A percentile compares a stretch with the other conserved stretches of the same genome.
phyloP scores from a whole-genome alignment of 35 echinoderm and acorn worm species.

The Lytechinus pictus region DNA sequence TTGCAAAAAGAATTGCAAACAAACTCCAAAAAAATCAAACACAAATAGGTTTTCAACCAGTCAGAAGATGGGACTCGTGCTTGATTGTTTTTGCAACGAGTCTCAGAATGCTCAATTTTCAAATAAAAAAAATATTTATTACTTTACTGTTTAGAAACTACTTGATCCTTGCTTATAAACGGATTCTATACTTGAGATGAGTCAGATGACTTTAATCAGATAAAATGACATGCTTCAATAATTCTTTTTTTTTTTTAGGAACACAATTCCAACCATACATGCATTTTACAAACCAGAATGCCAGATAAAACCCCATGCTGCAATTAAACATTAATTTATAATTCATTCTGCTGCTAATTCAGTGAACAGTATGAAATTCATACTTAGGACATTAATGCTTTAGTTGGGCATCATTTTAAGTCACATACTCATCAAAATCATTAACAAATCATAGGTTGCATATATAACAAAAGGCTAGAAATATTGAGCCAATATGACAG shows the following conservation, averaged over 20 bases:
- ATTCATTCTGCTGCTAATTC: background rate
- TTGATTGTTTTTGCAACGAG: too few relatives aligned
- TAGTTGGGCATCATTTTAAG: background rate
- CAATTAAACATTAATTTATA: background rate
- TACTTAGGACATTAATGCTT: background rate
- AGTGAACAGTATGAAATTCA: background rate
- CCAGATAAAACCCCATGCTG: background rate
- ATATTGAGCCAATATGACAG: background rate
- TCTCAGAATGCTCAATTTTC: too few relatives aligned
- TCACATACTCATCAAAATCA: background rate
- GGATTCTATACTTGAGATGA: background rate
- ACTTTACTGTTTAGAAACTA: too few relatives aligned
- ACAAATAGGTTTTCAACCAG: too few relatives aligned
- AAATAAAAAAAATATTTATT: too few relatives aligned
- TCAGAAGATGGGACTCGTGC: too few relatives aligned
- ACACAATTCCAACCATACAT: background rate
- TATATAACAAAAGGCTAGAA: too few relatives aligned
- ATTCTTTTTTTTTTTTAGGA: background rate
- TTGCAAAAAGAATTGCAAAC: too few relatives aligned
- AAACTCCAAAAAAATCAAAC: too few relatives aligned
- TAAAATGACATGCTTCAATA: background rate
- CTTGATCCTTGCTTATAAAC: background rate
- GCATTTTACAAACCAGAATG: background rate
- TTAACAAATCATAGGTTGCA: background rate
- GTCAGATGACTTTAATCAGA: background rate